A percentile compares a stretch with the other conserved stretches of the same genome.
These are phyloP conservation scores for Trissolcus brochymenae DNA, from an alignment of 2,888 invertebrate species.

Conservation along the genomic window DNA sequence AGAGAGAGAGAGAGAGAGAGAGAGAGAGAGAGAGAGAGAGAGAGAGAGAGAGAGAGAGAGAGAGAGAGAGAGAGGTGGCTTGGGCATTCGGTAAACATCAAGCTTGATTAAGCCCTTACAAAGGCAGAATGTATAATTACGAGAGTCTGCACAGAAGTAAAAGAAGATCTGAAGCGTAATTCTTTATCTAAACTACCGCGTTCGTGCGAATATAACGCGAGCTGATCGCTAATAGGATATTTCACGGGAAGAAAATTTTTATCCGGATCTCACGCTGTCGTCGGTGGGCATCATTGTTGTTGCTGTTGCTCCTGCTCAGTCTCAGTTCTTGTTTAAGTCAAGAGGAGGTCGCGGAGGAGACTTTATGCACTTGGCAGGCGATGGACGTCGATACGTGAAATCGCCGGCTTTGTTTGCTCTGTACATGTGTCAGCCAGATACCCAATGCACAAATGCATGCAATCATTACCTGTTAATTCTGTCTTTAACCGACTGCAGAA, in stretches of 20 bases:
- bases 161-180: not conserved
- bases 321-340: conserved; percentile 54
- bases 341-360: conserved; percentile 44
- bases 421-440: conserved; percentile 51
- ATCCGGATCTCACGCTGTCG: conserved; percentile 47
- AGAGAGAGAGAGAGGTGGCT: conserved; percentile 43
- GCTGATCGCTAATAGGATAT: too few relatives aligned
- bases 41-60: too few relatives aligned
- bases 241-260: conserved; percentile 54
- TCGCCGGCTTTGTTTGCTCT: conserved; percentile 57
- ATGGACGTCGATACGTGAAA: conserved; percentile 66
- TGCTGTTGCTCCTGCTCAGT: conserved; percentile 27
- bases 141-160: conserved; percentile 50
- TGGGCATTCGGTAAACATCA: conserved; percentile 59
- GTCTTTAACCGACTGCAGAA: conserved; percentile 56
- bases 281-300: conserved; percentile 12
- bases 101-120: conserved; percentile 67
- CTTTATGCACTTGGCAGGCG: conserved; percentile 64
- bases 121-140: conserved; percentile 68
- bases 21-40: too few relatives aligned
- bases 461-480: conserved; percentile 56
- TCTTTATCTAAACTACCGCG: too few relatives aligned
- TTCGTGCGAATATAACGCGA: too few relatives aligned
- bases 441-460: conserved; percentile 53
- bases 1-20: too few relatives aligned